These are phyloP conservation scores for Alethe castanea DNA, from an alignment of 2,113 vertebrate species.

Conservation along the genomic window DNA sequence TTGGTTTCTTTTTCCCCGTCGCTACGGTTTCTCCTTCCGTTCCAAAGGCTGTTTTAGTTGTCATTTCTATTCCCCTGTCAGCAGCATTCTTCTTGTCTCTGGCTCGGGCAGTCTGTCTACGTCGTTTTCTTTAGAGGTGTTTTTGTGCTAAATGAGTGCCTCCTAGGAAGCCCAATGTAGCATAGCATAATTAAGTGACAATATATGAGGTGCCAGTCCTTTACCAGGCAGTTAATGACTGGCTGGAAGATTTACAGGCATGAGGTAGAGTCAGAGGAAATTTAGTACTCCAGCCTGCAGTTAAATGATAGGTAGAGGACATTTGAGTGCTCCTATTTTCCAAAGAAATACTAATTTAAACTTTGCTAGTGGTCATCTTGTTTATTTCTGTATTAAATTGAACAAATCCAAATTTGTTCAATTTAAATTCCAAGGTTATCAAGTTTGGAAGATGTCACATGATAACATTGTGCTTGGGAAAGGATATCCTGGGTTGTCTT, in stretches of 20 bases:
- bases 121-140: conserved; percentile 68
- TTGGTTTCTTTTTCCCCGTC: conserved; percentile 32
- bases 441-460: not conserved
- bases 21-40: conserved; percentile 53
- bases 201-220: conserved; percentile 69
- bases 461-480: not conserved
- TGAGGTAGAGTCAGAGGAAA: conserved; percentile 60
- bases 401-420: not conserved
- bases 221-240: conserved; percentile 66
- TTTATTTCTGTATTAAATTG: not conserved
- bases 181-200: conserved; percentile 73
- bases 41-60: conserved; percentile 61
- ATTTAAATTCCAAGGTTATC: not conserved
- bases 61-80: conserved; percentile 62
- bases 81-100: conserved; percentile 59
- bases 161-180: conserved; percentile 72
- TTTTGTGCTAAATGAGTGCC: conserved; percentile 70
- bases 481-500: not conserved
- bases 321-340: not conserved
- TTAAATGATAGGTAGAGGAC: not conserved
- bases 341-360: not conserved
- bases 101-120: conserved; percentile 58
- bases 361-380: not conserved
- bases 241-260: conserved; percentile 65
- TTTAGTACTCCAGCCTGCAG: conserved; percentile 16